Evolutionary conservation across 2,797 vertebrate species (phyloP).

Genomic region (Amphiprion clarkii): DNA sequence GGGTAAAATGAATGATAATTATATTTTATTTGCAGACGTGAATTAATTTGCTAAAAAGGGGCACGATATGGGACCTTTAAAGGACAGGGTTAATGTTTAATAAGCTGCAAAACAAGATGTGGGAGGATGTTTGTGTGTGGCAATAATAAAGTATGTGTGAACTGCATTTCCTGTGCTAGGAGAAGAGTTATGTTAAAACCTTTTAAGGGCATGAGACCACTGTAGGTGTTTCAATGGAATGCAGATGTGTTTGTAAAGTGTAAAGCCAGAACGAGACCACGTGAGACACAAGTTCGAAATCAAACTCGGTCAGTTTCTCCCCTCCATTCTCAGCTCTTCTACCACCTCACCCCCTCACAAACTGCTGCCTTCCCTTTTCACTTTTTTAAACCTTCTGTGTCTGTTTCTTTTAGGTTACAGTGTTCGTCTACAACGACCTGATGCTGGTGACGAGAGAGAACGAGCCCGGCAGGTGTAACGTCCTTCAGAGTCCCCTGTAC

Average conservation of each 20-base stretch:
- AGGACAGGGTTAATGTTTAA: not conserved
- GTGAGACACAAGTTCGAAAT: not conserved
- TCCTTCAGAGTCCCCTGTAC: conserved; percentile 94
- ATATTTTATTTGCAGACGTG: too few species aligned
- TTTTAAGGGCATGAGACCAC: too few species aligned
- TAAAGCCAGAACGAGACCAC: conserved; percentile 1
- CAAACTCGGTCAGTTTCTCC: not conserved
- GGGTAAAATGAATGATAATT: too few species aligned
- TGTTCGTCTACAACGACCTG: conserved; percentile 94
- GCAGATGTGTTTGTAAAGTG: conserved; percentile 5
- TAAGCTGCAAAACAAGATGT: not conserved
- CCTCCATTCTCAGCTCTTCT: not conserved
- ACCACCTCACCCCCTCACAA: not conserved
- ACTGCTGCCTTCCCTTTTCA: not conserved
- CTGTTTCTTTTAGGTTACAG: conserved; percentile 87
- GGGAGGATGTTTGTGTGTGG: not conserved
- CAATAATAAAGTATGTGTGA: not conserved
- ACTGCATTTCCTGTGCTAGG: not conserved
- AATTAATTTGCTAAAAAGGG: too few species aligned
- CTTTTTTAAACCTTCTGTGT: not conserved
- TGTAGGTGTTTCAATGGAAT: not conserved
- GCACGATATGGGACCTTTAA: not conserved
- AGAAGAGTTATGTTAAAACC: too few species aligned
- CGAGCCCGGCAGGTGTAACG: conserved; percentile 91
- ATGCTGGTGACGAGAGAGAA: conserved; percentile 96